Conservation (phyloP, 2,113 vertebrate species). For the Bos indicus region DNA sequence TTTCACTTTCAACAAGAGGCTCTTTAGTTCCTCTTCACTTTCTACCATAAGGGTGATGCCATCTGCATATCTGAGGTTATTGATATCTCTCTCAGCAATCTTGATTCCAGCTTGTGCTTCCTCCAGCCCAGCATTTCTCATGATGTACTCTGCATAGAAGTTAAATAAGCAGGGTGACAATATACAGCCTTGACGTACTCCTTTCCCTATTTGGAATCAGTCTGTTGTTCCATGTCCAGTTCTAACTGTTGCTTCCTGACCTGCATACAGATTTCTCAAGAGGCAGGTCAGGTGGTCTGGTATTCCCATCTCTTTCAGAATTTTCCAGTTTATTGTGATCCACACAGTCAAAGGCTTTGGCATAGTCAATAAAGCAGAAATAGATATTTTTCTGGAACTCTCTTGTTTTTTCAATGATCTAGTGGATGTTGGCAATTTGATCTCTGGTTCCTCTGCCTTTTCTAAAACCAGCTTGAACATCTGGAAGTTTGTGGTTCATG, state of each 20-base stretch:
- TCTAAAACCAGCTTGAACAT: background rate
- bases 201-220: background rate
- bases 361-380: background rate
- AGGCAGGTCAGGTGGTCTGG: background rate
- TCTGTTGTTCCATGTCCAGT: background rate
- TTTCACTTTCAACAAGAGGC: background rate
- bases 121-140: accelerated
- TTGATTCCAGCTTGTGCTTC: background rate
- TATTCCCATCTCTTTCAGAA: background rate
- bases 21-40: background rate
- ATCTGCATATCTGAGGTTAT: background rate
- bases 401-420: accelerated
- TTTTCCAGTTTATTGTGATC: background rate
- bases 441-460: background rate
- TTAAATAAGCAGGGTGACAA: background rate
- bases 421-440: background rate
- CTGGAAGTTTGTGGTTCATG: accelerated
- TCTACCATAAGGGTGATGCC: background rate
- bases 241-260: background rate
- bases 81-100: background rate
- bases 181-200: accelerated
- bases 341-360: background rate
- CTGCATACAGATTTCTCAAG: background rate
- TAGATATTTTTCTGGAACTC: background rate
- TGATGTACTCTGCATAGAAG: background rate